Base-by-base conservation (phyloP, 2,113 vertebrate species). In the Podilymbus podiceps region DNA sequence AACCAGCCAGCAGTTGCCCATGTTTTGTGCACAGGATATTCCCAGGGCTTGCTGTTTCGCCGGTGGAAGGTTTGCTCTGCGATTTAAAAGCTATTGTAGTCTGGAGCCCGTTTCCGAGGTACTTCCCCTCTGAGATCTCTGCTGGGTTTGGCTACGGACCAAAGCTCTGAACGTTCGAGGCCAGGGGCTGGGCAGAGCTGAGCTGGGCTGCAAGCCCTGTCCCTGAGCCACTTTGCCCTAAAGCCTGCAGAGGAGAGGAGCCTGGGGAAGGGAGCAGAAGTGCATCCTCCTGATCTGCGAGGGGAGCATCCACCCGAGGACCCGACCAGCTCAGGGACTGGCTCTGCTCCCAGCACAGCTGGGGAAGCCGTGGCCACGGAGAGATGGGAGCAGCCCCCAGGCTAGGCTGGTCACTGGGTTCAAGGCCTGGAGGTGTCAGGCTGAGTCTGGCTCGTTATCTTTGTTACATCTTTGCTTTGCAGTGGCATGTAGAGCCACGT, bases 1-100 rank as follows among this genome's bases (percentile, higher is more conserved):
- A 71, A 88, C 44, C 89, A 71, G 89, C 66, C 79, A 90, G 88
- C 83, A 50, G 89, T 25, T 83, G 86, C 89, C 83, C 3, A 0
- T 86, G 93, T 83, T 95, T 88, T 95, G 87, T 96, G 89, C 90
- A 96, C 95, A 96, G 96, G 96, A 95, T 96, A 96, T 96, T 95
- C 95, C 85, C 96, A 96, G 96, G 95, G 83, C 76, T 84, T 73
- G 46, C 93, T 78, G 68, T 80, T 95, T 74, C 25, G 4, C 90
- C 5, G 4, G 3, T 55, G 82, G 55, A 92, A 90, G 92, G 79
- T 88, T 92, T 94, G 92, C 93, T 83, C 92, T 86, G 85, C 42
- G 6, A 69, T 87, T 89, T 93, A 66, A 66, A 88, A 94, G 91
- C 95, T 12, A 97, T 97, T 97, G 93, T 96, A 94, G 93, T 97